phyloP scores from a whole-genome alignment of 2,113 vertebrate genomes.

The Illadopsis cleaveri region DNA sequence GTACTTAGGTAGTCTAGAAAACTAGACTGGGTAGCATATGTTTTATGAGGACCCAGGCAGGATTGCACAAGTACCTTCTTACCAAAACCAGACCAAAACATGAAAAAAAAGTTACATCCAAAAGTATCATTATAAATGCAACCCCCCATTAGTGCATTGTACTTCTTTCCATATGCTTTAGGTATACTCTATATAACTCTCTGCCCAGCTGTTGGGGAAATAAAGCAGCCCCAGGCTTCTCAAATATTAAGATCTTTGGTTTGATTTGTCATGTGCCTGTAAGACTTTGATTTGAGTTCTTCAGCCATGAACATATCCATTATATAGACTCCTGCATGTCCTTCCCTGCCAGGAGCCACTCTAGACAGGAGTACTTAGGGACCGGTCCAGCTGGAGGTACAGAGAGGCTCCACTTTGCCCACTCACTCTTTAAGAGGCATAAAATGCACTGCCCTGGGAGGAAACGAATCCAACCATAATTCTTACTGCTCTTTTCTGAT shows the following conservation, averaged over 20 bases:
- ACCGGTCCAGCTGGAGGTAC: fast-evolving
- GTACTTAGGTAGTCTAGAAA: neutral
- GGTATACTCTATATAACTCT: neutral
- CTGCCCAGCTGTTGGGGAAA: neutral
- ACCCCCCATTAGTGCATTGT: neutral
- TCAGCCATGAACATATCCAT: neutral
- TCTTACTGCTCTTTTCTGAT: conserved; percentile 23
- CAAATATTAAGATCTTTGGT: neutral
- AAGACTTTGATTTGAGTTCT: neutral
- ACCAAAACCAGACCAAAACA: neutral
- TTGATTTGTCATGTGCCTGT: neutral
- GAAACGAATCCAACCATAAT: conserved; percentile 17
- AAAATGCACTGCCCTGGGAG: neutral
- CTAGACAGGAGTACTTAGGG: neutral
- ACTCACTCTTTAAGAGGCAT: neutral
- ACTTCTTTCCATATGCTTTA: neutral
- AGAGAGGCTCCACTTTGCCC: neutral
- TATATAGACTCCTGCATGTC: neutral
- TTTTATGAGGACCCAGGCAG: neutral
- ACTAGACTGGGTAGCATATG: neutral
- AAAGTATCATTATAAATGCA: neutral
- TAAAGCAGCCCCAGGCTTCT: neutral
- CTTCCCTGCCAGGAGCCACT: neutral
- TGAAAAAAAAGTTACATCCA: neutral
- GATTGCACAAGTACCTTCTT: conserved; percentile 30